Conservation (phyloP, 1,140 invertebrate species). For the Drosophila pallidifrons region DNA sequence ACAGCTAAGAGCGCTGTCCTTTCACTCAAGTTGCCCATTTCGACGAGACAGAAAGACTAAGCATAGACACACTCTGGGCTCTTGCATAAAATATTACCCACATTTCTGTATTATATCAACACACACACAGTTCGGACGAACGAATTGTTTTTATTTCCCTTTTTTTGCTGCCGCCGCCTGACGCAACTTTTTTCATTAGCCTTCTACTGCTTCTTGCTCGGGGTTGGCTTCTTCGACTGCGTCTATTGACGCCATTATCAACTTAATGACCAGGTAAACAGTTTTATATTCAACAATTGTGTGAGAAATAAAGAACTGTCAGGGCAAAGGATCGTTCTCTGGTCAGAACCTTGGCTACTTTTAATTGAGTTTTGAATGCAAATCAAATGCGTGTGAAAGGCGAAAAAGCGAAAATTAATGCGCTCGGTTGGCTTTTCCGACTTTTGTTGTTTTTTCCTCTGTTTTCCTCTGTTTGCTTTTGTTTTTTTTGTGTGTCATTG, state of each 20-base stretch:
- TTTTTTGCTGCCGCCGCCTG: neutral
- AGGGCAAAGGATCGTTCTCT: slow-evolving; percentile 12
- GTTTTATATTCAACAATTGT: slow-evolving; percentile 39
- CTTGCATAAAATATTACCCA: slow-evolving; percentile 16
- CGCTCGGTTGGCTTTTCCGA: slow-evolving; percentile 44
- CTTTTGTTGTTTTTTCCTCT: slow-evolving; percentile 8
- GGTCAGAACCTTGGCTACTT: slow-evolving; percentile 52
- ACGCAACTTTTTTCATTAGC: slow-evolving; percentile 13
- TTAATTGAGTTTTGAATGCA: slow-evolving; percentile 73
- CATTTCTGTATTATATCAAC: slow-evolving; percentile 1
- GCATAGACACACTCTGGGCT: neutral
- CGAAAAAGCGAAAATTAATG: slow-evolving; percentile 67
- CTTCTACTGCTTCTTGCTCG: neutral
- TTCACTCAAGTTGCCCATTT: slow-evolving; percentile 9
- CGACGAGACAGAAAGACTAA: neutral
- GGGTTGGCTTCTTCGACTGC: neutral
- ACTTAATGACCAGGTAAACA: slow-evolving; percentile 55
- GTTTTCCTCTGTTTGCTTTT: slow-evolving; percentile 1
- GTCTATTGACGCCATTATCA: slow-evolving; percentile 27
- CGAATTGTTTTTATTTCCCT: slow-evolving; percentile 6
- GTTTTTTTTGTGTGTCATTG: slow-evolving; percentile 2
- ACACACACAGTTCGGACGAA: neutral
- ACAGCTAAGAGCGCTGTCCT: neutral
- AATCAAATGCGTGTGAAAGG: slow-evolving; percentile 59
- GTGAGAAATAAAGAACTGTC: slow-evolving; percentile 13